Base-by-base conservation (phyloP, 2,797 vertebrate genomes). In the Lateolabrax maculatus region DNA sequence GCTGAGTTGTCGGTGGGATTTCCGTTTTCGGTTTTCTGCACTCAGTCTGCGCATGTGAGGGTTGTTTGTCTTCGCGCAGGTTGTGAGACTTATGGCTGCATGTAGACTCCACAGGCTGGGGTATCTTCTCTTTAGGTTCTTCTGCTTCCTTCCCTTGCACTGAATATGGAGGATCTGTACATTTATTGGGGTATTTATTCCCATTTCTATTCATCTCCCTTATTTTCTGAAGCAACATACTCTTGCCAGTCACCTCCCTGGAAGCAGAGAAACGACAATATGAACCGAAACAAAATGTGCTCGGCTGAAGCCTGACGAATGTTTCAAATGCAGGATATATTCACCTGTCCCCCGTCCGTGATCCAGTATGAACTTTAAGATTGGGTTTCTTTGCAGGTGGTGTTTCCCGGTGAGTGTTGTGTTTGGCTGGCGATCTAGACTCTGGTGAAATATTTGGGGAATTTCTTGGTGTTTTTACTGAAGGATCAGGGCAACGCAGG, bases 231-330 rank as follows among this genome's bases (percentile, higher is more conserved):
- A 90, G 92, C 72, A 91, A 37, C 84, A 74, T 49, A 13, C 68
- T 84, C 78, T 89, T 93, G 27, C 83, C 76, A 68, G 86, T 88
- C 62, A 74, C 11, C 58, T 85, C 69, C 71, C 92, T 94, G 44
- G 27, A 81, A 84, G 64, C 48, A 85, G 41, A 85, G n/a, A 68
- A 55, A 71, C 48, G 18, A 70, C 31, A 55, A 23, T 29, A 48
- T 31, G 9, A 77, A 44, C 21, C 67, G 11, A 21, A 74, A 57
- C 39, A 68, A 36, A 77, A n/a, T n/a, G 61, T 64, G 19, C 37
- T 0, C 1, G 6, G 41, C 58, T 67, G 23, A 84, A 71, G 46
- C 44, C 12, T 68, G 27, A 41, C 29, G 57, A 62, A 64, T 78
- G 4, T 43, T 58, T 63, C 31, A 49, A 53, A 53, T 39, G 36